Evolutionary conservation across 1,140 invertebrate genomes (phyloP), one percentile per base, ranked within the genome.

Genomic region (Aphidius ervi): DNA sequence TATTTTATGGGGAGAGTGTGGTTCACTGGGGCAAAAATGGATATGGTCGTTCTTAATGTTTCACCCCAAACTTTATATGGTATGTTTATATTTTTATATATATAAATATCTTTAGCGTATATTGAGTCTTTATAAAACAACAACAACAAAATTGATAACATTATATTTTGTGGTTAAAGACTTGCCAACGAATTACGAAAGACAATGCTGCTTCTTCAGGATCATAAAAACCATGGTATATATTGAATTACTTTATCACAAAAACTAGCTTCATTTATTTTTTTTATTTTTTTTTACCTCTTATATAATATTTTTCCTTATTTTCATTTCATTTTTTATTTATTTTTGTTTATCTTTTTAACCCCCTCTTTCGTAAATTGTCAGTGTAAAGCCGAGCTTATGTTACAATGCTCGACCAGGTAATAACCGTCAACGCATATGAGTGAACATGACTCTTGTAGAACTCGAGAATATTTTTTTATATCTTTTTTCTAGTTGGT

Each of bases 221-320:
- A 37, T 46, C 42, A 56, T 20, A 48, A 37, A 16, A 46, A 43
- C 16, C 37, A 54, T 37, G 46, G 16, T 16, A 54, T 41, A 65
- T 65, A 63, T 67, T 66, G 63, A 68, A 70, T 70, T 70, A 68
- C 67, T 62, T 62, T 61, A 65, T 59, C 63, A 53, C 58, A 53
- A 46, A 45, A 57, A 63, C 50, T 57, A 31, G 23, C 4, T 3
- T 31, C 23, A 3, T 31, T 31, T 31, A 31, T 31, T 31, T 31
- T 3, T 61, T 59, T 56, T n/a, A 56, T 52, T 53, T 59, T 53
- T 9, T 39, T 49, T 41, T n/a, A 37, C 31, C 37, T 5, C 46
- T 16, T 16, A 16, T 16, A 4, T 31, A 7, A 41, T 37, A 39
- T 39, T 55, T 43, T 55, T 59, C 9, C 41, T 59, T 63, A 47